Evolutionary conservation across 2,888 invertebrate genomes (phyloP).

Genomic region (Calameuta pallipes): DNA sequence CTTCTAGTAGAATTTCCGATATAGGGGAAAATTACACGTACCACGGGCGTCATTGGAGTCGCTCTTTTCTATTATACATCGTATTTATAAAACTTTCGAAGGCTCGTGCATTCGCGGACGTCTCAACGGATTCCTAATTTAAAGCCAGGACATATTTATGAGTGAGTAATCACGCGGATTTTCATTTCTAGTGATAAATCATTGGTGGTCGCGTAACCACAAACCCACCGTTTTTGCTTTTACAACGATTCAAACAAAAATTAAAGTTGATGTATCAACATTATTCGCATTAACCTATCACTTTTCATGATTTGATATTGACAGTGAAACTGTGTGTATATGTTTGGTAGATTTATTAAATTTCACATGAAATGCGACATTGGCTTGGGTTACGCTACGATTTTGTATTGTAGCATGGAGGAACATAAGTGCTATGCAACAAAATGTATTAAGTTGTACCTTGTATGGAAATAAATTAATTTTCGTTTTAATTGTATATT

Average conservation of each 20-base stretch:
- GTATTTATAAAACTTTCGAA: conserved; percentile 35
- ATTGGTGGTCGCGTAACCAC: conserved; percentile 33
- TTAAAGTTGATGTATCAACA: conserved; percentile 1
- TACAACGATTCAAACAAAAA: conserved; percentile 9
- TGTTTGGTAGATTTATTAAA: neutral
- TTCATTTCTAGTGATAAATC: conserved; percentile 11
- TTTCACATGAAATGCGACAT: neutral
- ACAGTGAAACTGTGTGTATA: neutral
- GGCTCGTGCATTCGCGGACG: conserved; percentile 13
- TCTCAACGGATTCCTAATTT: conserved; percentile 16
- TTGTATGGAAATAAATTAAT: neutral
- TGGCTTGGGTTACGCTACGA: neutral
- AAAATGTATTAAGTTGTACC: neutral
- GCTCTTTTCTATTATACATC: conserved; percentile 28
- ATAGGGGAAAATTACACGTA: neutral
- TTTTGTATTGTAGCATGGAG: neutral
- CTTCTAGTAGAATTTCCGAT: neutral
- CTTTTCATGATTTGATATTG: neutral
- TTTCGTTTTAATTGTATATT: neutral
- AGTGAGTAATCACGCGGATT: conserved; percentile 25
- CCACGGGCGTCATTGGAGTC: conserved; percentile 34
- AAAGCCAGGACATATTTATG: conserved; percentile 16
- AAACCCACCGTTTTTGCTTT: conserved; percentile 23
- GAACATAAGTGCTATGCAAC: neutral
- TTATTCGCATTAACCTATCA: neutral